phyloP scores from a whole-genome alignment of 2,888 invertebrate genomes.

The Ophion costatus region DNA sequence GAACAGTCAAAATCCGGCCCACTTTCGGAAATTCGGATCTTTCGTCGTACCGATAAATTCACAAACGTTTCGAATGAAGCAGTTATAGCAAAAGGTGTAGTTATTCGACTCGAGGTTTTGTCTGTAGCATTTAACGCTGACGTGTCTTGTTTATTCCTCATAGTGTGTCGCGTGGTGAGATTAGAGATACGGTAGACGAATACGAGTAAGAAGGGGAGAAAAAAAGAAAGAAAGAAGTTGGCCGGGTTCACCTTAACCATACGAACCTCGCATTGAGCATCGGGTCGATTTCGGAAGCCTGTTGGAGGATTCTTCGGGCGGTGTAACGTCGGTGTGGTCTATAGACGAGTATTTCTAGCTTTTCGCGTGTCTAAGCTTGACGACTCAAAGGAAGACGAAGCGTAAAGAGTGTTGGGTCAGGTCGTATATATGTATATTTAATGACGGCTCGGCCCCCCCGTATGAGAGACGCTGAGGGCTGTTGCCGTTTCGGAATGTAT shows the following conservation, averaged over 20 bases:
- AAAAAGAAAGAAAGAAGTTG: too few species aligned
- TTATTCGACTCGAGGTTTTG: too few species aligned
- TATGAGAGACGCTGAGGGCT: slow-evolving; percentile 35
- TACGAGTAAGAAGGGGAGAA: too few species aligned
- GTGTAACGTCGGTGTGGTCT: slow-evolving; percentile 20
- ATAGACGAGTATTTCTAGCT: slow-evolving; percentile 22
- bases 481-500: slow-evolving; percentile 36
- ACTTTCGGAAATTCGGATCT: neutral
- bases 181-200: too few species aligned
- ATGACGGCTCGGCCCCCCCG: slow-evolving; percentile 40
- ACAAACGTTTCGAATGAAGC: neutral
- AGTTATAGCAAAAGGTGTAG: too few species aligned
- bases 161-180: too few species aligned
- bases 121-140: too few species aligned
- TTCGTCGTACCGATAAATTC: neutral
- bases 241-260: neutral
- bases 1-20: neutral
- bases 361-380: slow-evolving; percentile 50
- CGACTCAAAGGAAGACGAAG: slow-evolving; percentile 52
- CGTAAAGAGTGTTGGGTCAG: slow-evolving; percentile 5
- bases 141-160: too few species aligned
- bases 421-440: slow-evolving; percentile 11
- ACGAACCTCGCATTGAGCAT: neutral
- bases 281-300: neutral
- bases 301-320: neutral